phyloP scores from a whole-genome alignment of 2,797 vertebrate species.

The Eutrigla gurnardus region DNA sequence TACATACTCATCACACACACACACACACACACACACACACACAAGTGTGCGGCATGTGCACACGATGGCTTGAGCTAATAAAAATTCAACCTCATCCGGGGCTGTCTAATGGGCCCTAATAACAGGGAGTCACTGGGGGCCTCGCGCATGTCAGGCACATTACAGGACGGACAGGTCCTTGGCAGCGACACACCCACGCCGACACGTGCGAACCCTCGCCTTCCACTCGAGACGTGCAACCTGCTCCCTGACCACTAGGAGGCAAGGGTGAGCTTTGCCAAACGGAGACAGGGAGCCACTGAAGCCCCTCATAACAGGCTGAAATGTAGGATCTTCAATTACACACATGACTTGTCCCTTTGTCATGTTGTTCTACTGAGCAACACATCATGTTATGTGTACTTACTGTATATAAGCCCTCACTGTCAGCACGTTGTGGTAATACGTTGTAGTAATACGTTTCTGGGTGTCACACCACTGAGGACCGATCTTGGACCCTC shows the following conservation, averaged over 20 bases:
- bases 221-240: conserved; percentile 32
- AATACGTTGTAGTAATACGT: too few relatives aligned
- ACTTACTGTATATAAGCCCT: conserved; percentile 53
- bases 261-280: conserved; percentile 78
- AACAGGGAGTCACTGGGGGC: conserved; percentile 71
- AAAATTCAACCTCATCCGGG: conserved; percentile 70
- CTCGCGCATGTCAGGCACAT: conserved; percentile 74
- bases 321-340: conserved; percentile 65
- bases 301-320: conserved; percentile 44
- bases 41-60: conserved; percentile 5
- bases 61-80: conserved; percentile 65
- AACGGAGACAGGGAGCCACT: not conserved
- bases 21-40: conserved; percentile 20
- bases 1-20: conserved; percentile 75
- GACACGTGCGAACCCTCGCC: conserved; percentile 51
- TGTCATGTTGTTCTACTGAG: conserved; percentile 56
- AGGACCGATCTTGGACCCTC: too few relatives aligned
- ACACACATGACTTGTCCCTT: conserved; percentile 73
- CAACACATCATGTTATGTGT: conserved; percentile 61
- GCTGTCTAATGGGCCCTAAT: conserved; percentile 76
- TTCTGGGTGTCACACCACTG: too few relatives aligned
- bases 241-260: conserved; percentile 68
- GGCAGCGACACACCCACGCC: conserved; percentile 59
- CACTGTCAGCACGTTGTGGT: conserved; percentile 22
- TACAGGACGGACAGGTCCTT: conserved; percentile 73